These are phyloP conservation scores for Callithrix jacchus DNA, from an alignment of 2,113 vertebrate genomes.

Conservation along the genomic window DNA sequence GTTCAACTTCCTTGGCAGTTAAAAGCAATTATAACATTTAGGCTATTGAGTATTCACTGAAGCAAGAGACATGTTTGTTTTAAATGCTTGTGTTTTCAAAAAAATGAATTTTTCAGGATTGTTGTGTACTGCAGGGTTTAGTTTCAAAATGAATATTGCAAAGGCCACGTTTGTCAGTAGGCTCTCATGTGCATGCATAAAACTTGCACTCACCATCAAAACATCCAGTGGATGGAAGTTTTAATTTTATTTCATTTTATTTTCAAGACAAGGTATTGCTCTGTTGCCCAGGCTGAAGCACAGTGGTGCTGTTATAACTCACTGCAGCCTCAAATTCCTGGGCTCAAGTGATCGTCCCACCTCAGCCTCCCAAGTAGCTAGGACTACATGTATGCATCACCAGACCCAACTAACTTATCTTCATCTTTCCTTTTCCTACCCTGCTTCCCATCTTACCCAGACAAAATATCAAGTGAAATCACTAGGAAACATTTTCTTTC, in stretches of 20 bases:
- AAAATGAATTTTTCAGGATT: constrained; percentile 73
- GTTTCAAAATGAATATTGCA: constrained; percentile 74
- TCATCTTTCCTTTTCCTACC: not conserved
- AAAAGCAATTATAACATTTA: constrained; percentile 80
- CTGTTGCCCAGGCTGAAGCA: too few species aligned
- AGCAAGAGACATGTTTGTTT: constrained; percentile 72
- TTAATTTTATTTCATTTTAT: not conserved
- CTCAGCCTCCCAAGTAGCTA: too few species aligned
- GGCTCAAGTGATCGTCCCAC: too few species aligned
- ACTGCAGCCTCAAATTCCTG: too few species aligned
- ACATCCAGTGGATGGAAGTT: not conserved
- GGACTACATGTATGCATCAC: too few species aligned
- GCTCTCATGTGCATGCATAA: not conserved
- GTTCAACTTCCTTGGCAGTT: constrained; percentile 82
- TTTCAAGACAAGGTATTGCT: too few species aligned
- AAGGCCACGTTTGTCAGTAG: constrained; percentile 7
- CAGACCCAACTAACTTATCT: not conserved
- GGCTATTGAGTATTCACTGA: constrained; percentile 78
- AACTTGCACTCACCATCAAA: not conserved
- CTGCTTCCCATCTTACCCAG: not conserved
- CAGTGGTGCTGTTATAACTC: too few species aligned
- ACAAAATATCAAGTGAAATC: not conserved
- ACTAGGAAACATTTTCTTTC: not conserved
- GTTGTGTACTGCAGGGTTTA: constrained; percentile 71
- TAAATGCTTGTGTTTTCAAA: constrained; percentile 73